Percentiles rank a stretch among this genome's conserved stretches.
phyloP scores from a whole-genome alignment of 2,888 invertebrate species.

The Campopleginae sp. region DNA sequence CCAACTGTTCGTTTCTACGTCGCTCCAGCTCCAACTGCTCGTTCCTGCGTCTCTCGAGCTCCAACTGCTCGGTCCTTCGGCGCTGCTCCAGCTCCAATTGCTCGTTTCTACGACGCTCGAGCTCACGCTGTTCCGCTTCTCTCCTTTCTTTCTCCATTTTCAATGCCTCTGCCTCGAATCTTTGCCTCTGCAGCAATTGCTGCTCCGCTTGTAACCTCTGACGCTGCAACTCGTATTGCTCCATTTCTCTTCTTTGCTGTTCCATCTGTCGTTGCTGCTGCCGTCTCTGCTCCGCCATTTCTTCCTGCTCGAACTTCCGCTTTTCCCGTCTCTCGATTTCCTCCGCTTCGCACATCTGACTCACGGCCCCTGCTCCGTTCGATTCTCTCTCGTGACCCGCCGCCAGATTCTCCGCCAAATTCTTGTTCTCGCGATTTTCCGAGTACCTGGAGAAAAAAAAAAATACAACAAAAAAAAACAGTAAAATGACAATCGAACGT shows the following conservation, averaged over 20 bases:
- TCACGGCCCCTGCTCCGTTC: constrained; percentile 58
- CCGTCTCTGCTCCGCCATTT: constrained; percentile 58
- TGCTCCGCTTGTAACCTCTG: constrained; percentile 71
- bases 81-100: constrained; percentile 68
- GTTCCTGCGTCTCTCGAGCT: constrained; percentile 29
- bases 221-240: constrained; percentile 74
- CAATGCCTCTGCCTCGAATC: constrained; percentile 71
- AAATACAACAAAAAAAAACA: neutral
- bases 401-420: constrained; percentile 17
- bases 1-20: constrained; percentile 71
- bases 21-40: constrained; percentile 62
- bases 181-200: constrained; percentile 69
- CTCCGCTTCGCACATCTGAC: constrained; percentile 67
- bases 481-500: neutral
- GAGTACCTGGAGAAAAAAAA: constrained; percentile 43
- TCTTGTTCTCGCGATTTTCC: constrained; percentile 52
- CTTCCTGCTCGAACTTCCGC: constrained; percentile 72
- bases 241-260: constrained; percentile 72
- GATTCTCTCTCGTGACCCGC: constrained; percentile 25
- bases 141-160: constrained; percentile 72
- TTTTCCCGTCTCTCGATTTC: constrained; percentile 71
- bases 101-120: constrained; percentile 69
- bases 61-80: constrained; percentile 45
- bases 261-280: constrained; percentile 68
- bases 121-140: constrained; percentile 71